These are phyloP conservation scores for Torymus auratus DNA, from an alignment of 2,888 invertebrate species.

Conservation along the genomic window DNA sequence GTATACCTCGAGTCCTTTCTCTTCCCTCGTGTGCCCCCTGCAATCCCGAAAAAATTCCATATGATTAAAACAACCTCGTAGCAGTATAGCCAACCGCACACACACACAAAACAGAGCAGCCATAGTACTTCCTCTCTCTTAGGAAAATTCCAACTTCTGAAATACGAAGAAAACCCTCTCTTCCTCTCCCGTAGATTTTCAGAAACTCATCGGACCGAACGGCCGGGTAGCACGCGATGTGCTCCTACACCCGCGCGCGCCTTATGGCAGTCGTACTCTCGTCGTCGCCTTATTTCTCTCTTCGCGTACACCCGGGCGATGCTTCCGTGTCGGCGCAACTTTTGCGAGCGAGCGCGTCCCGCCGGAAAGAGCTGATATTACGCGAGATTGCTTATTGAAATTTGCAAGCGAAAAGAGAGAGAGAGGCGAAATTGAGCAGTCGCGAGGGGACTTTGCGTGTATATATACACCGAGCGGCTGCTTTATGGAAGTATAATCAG, in stretches of 20 bases:
- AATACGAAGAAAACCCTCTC: too few species aligned
- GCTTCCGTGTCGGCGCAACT: conserved; percentile 56
- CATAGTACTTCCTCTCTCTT: too few species aligned
- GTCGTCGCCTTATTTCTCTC: conserved; percentile 53
- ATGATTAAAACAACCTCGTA: conserved; percentile 22
- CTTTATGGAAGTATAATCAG: conserved; percentile 54
- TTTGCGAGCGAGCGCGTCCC: conserved; percentile 30
- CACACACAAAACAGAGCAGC: too few species aligned
- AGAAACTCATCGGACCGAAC: conserved; percentile 67
- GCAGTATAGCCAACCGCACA: too few species aligned
- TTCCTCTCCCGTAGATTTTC: conserved; percentile 56
- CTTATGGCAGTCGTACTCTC: conserved; percentile 58
- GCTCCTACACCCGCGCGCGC: conserved; percentile 10
- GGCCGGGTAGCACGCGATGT: conserved; percentile 65
- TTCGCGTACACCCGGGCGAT: conserved; percentile 32
- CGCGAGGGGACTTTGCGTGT: neutral
- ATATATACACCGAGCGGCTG: conserved; percentile 12
- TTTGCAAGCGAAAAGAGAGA: conserved; percentile 49
- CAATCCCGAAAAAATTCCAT: conserved; percentile 4
- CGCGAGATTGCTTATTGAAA: conserved; percentile 65
- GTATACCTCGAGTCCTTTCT: too few species aligned
- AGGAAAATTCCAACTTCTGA: conserved; percentile 9
- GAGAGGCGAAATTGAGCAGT: conserved; percentile 48
- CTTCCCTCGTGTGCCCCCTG: neutral
- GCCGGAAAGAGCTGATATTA: conserved; percentile 61